Base-by-base conservation (phyloP, 2,888 invertebrate genomes). In the Lucinisca nassula region DNA sequence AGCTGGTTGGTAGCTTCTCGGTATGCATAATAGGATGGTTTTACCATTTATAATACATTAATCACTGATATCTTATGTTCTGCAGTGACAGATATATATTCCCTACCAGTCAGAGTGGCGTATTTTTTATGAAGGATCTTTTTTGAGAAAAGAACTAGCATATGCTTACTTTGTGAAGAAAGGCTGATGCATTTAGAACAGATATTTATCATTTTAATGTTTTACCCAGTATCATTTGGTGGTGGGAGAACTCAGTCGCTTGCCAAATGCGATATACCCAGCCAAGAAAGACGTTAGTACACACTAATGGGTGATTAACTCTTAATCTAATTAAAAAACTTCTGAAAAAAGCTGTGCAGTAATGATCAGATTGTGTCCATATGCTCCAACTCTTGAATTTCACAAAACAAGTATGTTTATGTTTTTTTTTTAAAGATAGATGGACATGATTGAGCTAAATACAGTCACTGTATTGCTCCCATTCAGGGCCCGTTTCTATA, bases 71-170 rank as follows among this genome's bases (percentile, higher is more conserved):
- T 79, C 83, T 82, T 75, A 82, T 87, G 84, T 72, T 82, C 75
- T 37, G 51, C 73, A 76, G 38, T 88, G 88, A 88, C 88, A 88
- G 85, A 88, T 76, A 88, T 85, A 85, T 88, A 88, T 85, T 85
- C 78, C 73, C 85, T 76, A 45, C 73, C 67, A 67, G 67, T 67
- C 67, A 67, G 67, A 67, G 35, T 67, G 67, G 67, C 67, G 67
- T 67, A n/a, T 35, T 67, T 67, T 67, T 67, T 67, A 67, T 67
- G 67, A 67, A 67, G 67, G 67, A 32, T 67, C 2, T 4, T 67
- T 67, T 67, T 67, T 10, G 35, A 67, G 67, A 67, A 67, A 67
- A 67, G 67, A 67, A 17, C 8, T 35, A 67, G 35, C 67, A 67
- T 67, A 67, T 67, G 67, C 67, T 67, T 67, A 67, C 67, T 67